Evolutionary conservation across 2,113 vertebrate species (phyloP).

Genomic region (Vidua macroura): DNA sequence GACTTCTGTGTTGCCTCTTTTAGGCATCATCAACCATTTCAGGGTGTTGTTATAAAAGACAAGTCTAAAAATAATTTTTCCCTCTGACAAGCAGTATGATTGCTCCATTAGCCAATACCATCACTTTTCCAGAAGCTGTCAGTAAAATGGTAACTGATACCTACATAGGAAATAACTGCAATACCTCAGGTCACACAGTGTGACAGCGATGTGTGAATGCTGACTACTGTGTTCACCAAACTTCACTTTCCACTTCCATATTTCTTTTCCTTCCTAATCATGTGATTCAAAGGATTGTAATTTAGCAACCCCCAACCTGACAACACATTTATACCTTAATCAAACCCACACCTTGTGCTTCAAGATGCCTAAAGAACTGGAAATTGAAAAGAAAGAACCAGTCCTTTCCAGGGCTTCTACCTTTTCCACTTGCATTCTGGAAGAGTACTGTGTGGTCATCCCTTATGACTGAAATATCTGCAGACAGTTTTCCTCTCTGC

Average conservation of each 20-base stretch:
- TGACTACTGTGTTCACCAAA: not conserved
- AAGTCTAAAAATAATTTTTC: not conserved
- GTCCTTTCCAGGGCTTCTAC: not conserved
- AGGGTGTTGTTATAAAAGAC: not conserved
- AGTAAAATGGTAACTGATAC: conserved; percentile 16
- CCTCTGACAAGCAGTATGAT: not conserved
- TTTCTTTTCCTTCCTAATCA: not conserved
- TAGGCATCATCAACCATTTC: not conserved
- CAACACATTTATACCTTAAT: not conserved
- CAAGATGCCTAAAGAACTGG: not conserved
- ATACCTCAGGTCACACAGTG: not conserved
- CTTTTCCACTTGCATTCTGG: not conserved
- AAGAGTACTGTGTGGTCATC: not conserved
- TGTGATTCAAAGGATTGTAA: not conserved
- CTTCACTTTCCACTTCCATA: not conserved
- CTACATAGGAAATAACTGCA: not conserved
- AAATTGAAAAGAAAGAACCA: not conserved
- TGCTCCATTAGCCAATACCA: conserved; percentile 26
- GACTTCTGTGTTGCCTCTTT: not conserved
- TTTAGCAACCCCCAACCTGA: not conserved
- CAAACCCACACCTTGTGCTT: not conserved
- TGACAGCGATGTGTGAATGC: not conserved
- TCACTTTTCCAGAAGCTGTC: not conserved
- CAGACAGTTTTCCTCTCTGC: not conserved
- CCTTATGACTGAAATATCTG: not conserved